Conservation (phyloP, 1,140 invertebrate genomes). For the Scaptodrosophila lebanonensis region DNA sequence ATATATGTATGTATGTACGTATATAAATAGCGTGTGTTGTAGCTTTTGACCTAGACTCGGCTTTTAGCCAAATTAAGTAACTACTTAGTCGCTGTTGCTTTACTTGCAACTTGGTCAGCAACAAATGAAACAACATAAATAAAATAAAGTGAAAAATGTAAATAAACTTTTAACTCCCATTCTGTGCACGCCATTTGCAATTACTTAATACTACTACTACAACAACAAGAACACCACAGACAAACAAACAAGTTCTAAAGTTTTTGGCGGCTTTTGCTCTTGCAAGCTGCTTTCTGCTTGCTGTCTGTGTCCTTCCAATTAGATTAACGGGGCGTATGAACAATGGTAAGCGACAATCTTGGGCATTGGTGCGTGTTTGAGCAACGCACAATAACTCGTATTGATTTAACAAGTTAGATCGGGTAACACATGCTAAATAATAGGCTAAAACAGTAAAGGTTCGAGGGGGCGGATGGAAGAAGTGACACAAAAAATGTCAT, state of each 20-base stretch:
- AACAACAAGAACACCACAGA: conserved; percentile 21
- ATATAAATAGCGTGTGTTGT: conserved; percentile 56
- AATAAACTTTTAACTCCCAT: conserved; percentile 46
- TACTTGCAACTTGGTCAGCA: conserved; percentile 34
- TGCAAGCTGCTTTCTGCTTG: no score
- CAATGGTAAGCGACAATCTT: background rate
- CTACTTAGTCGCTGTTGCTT: background rate
- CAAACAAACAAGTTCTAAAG: no score
- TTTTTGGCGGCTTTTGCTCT: no score
- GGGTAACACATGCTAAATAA: no score
- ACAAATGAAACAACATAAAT: background rate
- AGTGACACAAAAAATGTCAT: no score
- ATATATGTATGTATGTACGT: no score
- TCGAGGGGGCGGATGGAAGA: no score
- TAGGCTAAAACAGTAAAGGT: no score
- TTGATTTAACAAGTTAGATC: conserved; percentile 39
- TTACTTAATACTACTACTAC: conserved; percentile 50
- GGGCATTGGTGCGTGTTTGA: background rate
- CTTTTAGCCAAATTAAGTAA: conserved; percentile 67
- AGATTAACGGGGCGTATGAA: conserved; percentile 29
- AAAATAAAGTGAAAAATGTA: conserved; percentile 2
- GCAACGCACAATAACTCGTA: conserved; percentile 15
- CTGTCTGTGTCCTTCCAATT: no score
- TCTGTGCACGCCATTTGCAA: conserved; percentile 59
- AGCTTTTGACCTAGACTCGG: conserved; percentile 62